phyloP scores from a whole-genome alignment of 2,888 invertebrate species.

The Syrphus vitripennis region DNA sequence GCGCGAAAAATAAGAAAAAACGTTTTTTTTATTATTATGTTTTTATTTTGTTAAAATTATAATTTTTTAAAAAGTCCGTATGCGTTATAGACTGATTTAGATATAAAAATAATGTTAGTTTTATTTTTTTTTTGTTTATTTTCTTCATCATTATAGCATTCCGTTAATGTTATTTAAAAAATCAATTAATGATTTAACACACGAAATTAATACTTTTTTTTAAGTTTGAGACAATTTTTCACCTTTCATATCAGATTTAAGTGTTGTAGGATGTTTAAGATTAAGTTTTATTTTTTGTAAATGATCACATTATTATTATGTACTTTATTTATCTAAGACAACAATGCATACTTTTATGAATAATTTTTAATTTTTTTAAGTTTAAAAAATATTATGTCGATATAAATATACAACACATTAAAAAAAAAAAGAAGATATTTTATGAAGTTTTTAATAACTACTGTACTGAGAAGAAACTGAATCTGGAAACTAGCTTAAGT shows the following conservation, averaged over 20 bases:
- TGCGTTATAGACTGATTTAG: slow-evolving; percentile 67
- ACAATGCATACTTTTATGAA: neutral
- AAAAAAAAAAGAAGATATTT: neutral
- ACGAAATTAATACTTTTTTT: neutral
- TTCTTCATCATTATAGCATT: slow-evolving; percentile 47
- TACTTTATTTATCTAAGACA: slow-evolving; percentile 3
- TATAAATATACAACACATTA: slow-evolving; percentile 63
- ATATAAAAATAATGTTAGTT: neutral
- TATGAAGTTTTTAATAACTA: no score
- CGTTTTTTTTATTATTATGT: slow-evolving; percentile 23
- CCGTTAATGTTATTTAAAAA: slow-evolving; percentile 53
- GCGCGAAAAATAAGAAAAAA: neutral
- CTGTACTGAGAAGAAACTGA: no score
- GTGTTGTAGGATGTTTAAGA: slow-evolving; percentile 5
- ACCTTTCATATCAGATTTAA: slow-evolving; percentile 14
- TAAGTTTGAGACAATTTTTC: slow-evolving; percentile 2
- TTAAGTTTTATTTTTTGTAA: slow-evolving; percentile 27
- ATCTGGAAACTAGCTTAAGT: no score
- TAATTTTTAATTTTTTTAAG: neutral
- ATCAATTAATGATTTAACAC: neutral
- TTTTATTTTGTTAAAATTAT: slow-evolving; percentile 10
- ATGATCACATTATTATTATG: neutral
- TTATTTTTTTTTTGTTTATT: neutral
- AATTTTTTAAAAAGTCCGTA: slow-evolving; percentile 48
- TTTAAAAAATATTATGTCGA: slow-evolving; percentile 58